Base-by-base conservation (phyloP, 2,113 vertebrate genomes). In the Jaculus jaculus region DNA sequence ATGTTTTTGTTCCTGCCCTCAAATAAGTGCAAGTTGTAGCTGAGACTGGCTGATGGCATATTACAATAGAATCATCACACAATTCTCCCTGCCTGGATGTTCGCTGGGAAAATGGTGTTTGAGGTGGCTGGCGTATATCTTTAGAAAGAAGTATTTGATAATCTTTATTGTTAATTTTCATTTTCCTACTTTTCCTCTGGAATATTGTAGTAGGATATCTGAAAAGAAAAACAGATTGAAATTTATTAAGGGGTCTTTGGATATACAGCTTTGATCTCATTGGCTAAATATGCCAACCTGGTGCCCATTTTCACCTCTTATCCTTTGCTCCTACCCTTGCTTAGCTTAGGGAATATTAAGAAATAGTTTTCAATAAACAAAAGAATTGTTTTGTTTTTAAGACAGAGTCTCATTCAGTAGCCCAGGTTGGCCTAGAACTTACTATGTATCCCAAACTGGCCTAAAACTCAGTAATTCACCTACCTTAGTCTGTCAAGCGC, bases 281-380 rank as follows among this genome's bases (percentile, higher is more conserved):
- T 78, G 39, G 16, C 37, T 24, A 20, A 81, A 32, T 81, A 34
- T 82, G 12, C 47, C 83, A 69, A 73, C 7, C 32, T 91, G 28
- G 68, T 34, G 37, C 11, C 30, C 13, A 32, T 93, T 86, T 91
- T 91, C 51, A 60, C 30, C 23, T 74, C 24, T 85, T 26, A 81
- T 79, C 39, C 71, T 66, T 60, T 21, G 39, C 11, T 91, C 17
- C 15, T 28, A 79, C 39, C 61, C 20, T 85, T 88, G 23, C 17
- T 80, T 80, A 94, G 87, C 28, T 90, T 60, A 68, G 69, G 81
- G 84, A 87, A 58, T 47, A 77, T 79, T 86, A 78, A 63, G 83
- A 90, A 63, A 11, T 4, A 23, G n/a, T n/a, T n/a, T n/a, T n/a
- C n/a, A n/a, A n/a, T n/a, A n/a, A n/a, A n/a, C n/a, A n/a, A n/a